Evolutionary conservation across 2,113 vertebrate species (phyloP).

Genomic region (Piaya cayana): DNA sequence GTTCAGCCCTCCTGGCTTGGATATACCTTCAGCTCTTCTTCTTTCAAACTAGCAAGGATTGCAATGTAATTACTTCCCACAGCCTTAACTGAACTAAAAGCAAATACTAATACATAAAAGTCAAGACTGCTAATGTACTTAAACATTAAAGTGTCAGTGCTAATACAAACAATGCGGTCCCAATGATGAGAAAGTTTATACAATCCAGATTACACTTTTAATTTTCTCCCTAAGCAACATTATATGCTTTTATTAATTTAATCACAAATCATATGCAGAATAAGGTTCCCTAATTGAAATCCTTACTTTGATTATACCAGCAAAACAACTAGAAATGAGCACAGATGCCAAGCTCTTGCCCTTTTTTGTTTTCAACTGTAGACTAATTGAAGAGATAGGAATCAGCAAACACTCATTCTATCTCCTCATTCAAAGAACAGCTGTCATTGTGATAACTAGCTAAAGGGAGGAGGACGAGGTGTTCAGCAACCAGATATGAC

Average conservation of each 20-base stretch:
- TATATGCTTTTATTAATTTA: not conserved
- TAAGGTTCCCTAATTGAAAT: not conserved
- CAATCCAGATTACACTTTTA: not conserved
- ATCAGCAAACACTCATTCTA: not conserved
- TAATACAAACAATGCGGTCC: not conserved
- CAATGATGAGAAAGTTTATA: not conserved
- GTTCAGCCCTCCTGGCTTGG: not conserved
- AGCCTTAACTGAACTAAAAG: not conserved
- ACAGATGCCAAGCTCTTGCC: not conserved
- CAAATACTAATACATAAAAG: not conserved
- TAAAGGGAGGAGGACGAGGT: not conserved
- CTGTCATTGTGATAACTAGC: not conserved
- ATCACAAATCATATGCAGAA: not conserved
- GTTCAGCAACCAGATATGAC: not conserved
- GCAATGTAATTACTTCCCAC: not conserved
- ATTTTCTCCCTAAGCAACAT: not conserved
- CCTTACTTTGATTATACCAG: not conserved
- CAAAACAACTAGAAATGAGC: not conserved
- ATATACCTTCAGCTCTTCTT: not conserved
- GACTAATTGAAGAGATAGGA: not conserved
- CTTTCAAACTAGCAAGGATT: not conserved
- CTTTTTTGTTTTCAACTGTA: not conserved
- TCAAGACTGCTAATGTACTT: not conserved
- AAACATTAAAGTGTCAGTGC: not conserved
- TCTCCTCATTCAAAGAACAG: not conserved